Percentiles rank a stretch among this genome's conserved stretches.
phyloP scores from a whole-genome alignment of 2,888 invertebrate genomes.

The Halictus ligatus region DNA sequence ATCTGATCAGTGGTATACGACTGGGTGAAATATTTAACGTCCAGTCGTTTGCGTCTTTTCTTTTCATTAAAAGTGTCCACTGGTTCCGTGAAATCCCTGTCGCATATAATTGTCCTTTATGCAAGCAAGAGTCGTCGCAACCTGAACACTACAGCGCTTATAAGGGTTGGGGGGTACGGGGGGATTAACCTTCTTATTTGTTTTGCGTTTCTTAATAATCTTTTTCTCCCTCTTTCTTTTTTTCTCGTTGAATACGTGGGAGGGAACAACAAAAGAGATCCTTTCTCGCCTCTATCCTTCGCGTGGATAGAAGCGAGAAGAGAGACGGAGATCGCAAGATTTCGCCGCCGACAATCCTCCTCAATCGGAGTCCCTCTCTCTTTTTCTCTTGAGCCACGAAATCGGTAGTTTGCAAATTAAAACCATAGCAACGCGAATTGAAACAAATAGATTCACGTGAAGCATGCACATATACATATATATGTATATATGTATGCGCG shows the following conservation, averaged over 20 bases:
- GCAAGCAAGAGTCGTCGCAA: constrained; percentile 75
- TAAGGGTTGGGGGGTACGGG: not conserved
- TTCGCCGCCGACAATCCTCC: not conserved
- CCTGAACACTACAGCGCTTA: constrained; percentile 82
- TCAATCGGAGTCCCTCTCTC: not conserved
- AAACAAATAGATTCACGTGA: constrained; percentile 2
- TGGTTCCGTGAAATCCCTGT: constrained; percentile 10
- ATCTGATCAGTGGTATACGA: constrained; percentile 76
- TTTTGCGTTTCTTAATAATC: not conserved
- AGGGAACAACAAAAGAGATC: not conserved
- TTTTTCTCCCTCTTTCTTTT: not conserved
- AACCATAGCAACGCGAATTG: not conserved
- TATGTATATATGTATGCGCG: constrained; percentile 11
- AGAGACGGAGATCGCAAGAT: not conserved
- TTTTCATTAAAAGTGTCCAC: not conserved
- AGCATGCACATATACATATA: not conserved
- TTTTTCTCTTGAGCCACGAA: not conserved
- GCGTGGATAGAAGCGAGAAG: not conserved
- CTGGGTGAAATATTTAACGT: constrained; percentile 43
- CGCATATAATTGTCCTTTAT: constrained; percentile 15
- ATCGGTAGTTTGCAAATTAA: not conserved
- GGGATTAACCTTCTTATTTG: not conserved
- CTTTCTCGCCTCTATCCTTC: constrained; percentile 43
- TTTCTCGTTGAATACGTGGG: constrained; percentile 50
- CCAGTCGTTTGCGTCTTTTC: constrained; percentile 30